phyloP scores from a whole-genome alignment of 1,140 invertebrate species.

The Caenorhabditis remanei region DNA sequence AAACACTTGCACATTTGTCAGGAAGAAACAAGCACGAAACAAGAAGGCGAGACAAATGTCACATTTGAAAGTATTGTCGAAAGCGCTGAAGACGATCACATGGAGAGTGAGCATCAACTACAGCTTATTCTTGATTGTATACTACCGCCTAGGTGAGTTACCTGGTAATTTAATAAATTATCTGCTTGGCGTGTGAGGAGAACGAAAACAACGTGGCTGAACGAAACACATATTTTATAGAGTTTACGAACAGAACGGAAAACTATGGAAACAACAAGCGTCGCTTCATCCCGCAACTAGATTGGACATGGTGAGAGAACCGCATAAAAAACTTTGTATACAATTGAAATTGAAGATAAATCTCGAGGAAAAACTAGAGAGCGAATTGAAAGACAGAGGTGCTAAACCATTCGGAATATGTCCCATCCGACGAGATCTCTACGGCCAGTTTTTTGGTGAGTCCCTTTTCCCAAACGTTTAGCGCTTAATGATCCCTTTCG shows the following conservation, averaged over 20 bases:
- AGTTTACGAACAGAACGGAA: conserved; percentile 81
- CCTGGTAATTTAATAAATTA: not conserved
- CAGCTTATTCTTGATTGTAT: conserved; percentile 95
- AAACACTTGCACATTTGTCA: not conserved
- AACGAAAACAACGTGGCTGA: not conserved
- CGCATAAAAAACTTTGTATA: not conserved
- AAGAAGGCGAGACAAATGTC: conserved; percentile 10
- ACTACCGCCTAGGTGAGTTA: conserved; percentile 85
- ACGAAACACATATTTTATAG: conserved; percentile 80
- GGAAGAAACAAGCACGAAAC: conserved; percentile 1
- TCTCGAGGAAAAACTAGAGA: conserved; percentile 93
- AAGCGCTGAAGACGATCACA: conserved; percentile 39
- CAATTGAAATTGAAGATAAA: conserved; percentile 81
- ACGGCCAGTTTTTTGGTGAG: conserved; percentile 94
- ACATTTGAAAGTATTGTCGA: conserved; percentile 42
- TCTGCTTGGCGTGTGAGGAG: not conserved
- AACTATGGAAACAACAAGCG: conserved; percentile 83
- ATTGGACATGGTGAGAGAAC: conserved; percentile 84
- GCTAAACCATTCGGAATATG: conserved; percentile 96
- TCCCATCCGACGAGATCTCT: conserved; percentile 91
- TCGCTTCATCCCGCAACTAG: conserved; percentile 94
- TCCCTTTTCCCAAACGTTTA: conserved; percentile 72
- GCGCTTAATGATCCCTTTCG: conserved; percentile 68
- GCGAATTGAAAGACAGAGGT: conserved; percentile 88
- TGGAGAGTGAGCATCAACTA: conserved; percentile 78